A percentile compares a stretch with the other conserved stretches of the same genome.
These are phyloP conservation scores for Ochlodes sylvanus DNA, from an alignment of 2,888 invertebrate genomes.

Conservation along the genomic window DNA sequence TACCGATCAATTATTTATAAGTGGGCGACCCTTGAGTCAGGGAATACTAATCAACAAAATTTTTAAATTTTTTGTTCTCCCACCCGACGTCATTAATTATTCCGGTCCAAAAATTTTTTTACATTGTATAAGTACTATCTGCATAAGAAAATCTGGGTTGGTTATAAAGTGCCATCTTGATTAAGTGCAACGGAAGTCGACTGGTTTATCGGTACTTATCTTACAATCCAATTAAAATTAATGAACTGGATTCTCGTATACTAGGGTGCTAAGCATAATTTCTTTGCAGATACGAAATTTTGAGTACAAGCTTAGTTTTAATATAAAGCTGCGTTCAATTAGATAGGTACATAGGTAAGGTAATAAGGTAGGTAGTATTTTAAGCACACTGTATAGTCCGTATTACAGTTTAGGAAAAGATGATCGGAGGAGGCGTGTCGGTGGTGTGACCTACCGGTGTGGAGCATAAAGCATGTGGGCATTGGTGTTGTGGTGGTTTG, in stretches of 20 bases:
- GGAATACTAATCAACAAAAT: too few species aligned
- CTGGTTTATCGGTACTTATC: not conserved
- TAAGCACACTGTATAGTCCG: constrained; percentile 42
- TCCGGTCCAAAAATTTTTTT: too few species aligned
- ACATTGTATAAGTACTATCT: too few species aligned
- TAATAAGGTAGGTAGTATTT: too few species aligned
- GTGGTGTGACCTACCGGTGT: constrained; percentile 81
- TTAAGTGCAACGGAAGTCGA: not conserved
- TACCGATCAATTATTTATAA: too few species aligned
- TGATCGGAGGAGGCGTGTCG: constrained; percentile 63
- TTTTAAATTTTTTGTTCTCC: too few species aligned
- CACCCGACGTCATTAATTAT: too few species aligned
- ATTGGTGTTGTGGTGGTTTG: constrained; percentile 83
- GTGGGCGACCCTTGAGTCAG: too few species aligned
- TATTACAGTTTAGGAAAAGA: constrained; percentile 37
- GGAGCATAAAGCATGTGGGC: constrained; percentile 84
- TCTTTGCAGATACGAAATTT: constrained; percentile 11
- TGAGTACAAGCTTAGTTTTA: constrained; percentile 23
- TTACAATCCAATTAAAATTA: not conserved
- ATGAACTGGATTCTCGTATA: not conserved
- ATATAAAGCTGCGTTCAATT: constrained; percentile 10
- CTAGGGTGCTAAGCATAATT: constrained; percentile 21
- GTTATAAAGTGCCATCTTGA: not conserved
- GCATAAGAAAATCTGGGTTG: too few species aligned
- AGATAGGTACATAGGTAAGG: too few species aligned